Conservation (phyloP, 2,888 invertebrate genomes). For the Glyphotaelius pellucidus region DNA sequence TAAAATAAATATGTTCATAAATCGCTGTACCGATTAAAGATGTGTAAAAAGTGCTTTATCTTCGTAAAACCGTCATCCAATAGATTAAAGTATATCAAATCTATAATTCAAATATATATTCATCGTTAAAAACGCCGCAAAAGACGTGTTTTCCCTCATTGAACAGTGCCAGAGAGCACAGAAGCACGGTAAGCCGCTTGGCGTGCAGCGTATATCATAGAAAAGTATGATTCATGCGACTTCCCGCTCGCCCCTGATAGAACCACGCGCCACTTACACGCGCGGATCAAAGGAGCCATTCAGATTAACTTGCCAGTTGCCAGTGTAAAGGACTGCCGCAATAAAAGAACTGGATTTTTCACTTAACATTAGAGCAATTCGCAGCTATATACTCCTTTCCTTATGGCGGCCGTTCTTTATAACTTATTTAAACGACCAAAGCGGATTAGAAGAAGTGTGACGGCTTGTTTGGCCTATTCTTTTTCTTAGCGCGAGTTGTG, state of each 20-base stretch:
- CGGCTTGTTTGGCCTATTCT: not conserved
- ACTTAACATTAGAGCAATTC: constrained; percentile 59
- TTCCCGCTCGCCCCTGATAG: not conserved
- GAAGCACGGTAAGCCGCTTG: not conserved
- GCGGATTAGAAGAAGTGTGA: not conserved
- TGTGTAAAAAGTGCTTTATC: too few species aligned
- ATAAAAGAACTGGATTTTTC: constrained; percentile 62
- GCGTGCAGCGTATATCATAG: not conserved
- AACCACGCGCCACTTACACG: not conserved
- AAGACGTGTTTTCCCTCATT: not conserved
- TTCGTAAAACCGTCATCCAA: not conserved
- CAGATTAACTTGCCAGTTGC: constrained; percentile 14
- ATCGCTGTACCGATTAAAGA: too few species aligned
- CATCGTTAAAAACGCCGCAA: too few species aligned
- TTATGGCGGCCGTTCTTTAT: constrained; percentile 23
- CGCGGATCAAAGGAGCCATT: constrained; percentile 4
- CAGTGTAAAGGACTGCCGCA: constrained; percentile 12
- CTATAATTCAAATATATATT: too few species aligned
- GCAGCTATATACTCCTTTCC: not conserved
- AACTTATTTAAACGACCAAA: constrained; percentile 3
- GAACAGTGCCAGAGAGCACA: not conserved
- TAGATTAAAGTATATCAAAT: not conserved
- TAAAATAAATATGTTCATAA: too few species aligned
- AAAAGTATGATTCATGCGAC: constrained; percentile 22
- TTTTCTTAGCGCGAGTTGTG: not conserved